Evolutionary conservation across 2,797 vertebrate genomes (phyloP).

Genomic region (Pteronotus mesoamericanus): DNA sequence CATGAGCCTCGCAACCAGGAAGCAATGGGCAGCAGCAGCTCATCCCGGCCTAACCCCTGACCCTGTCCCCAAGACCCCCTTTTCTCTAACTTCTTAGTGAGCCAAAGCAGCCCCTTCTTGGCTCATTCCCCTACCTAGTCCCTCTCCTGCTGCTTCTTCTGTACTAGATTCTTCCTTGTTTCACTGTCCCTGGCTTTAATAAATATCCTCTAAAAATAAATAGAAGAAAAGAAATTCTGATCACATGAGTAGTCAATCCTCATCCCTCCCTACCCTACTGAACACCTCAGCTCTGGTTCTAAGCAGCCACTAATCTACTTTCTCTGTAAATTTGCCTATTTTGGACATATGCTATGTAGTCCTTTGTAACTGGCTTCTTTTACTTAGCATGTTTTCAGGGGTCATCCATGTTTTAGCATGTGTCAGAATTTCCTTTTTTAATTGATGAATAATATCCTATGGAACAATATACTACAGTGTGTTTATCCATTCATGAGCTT

Average conservation of each 20-base stretch:
- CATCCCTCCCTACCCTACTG: background rate
- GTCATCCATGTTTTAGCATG: background rate
- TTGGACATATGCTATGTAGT: background rate
- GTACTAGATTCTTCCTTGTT: background rate
- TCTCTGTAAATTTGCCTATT: background rate
- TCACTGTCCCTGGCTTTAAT: background rate
- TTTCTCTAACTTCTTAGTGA: background rate
- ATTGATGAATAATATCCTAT: background rate
- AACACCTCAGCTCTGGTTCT: background rate
- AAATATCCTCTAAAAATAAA: background rate
- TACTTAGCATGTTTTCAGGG: background rate
- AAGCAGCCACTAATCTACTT: background rate
- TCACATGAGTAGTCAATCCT: background rate
- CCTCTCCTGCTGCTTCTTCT: background rate
- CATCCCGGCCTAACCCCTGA: background rate
- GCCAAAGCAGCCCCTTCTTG: background rate
- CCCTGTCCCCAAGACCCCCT: background rate
- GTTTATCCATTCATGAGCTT: background rate
- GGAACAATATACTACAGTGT: background rate
- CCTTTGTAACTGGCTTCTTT: background rate
- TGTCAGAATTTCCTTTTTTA: background rate
- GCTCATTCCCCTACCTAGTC: background rate
- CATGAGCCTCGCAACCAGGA: background rate
- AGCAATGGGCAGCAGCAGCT: background rate
- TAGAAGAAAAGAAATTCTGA: conserved; percentile 8